Evolutionary conservation across 2,113 vertebrate genomes (phyloP).

Genomic region (Misgurnus anguillicaudatus): DNA sequence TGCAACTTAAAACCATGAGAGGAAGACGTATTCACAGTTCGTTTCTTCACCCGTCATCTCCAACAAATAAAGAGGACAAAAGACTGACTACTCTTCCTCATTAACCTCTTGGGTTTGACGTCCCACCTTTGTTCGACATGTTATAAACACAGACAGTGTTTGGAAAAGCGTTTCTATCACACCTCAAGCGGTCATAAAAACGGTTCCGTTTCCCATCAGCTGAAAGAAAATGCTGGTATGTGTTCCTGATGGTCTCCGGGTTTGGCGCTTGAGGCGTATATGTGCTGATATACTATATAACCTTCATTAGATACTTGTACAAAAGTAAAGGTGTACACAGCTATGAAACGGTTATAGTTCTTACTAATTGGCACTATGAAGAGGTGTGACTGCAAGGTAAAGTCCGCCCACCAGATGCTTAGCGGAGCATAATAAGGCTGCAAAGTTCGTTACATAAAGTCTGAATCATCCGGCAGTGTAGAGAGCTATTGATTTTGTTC

Average conservation of each 20-base stretch:
- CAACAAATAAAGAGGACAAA: background rate
- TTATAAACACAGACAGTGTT: background rate
- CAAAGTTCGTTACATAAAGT: background rate
- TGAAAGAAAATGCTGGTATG: background rate
- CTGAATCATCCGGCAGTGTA: constrained; percentile 24
- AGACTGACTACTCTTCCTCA: background rate
- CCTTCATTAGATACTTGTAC: constrained; percentile 25
- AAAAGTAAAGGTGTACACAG: constrained; percentile 15
- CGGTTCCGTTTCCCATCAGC: background rate
- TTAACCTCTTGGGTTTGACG: background rate
- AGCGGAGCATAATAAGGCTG: constrained; percentile 1
- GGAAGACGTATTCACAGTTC: background rate
- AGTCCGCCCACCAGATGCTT: constrained; percentile 24
- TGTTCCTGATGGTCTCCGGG: background rate
- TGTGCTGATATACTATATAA: constrained; percentile 9
- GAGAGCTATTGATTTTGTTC: constrained; percentile 25
- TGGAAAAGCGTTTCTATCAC: background rate
- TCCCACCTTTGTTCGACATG: constrained; percentile 7
- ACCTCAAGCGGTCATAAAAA: background rate
- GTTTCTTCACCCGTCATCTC: background rate
- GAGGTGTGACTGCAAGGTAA: constrained; percentile 8
- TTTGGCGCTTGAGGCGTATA: background rate
- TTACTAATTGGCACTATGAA: background rate
- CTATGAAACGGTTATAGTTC: background rate
- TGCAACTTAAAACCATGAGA: constrained; percentile 31